Percentiles rank a stretch among this genome's conserved stretches.
These are phyloP conservation scores for Schizothorax lantsangensis DNA, from an alignment of 2,797 vertebrate genomes.

Conservation along the genomic window DNA sequence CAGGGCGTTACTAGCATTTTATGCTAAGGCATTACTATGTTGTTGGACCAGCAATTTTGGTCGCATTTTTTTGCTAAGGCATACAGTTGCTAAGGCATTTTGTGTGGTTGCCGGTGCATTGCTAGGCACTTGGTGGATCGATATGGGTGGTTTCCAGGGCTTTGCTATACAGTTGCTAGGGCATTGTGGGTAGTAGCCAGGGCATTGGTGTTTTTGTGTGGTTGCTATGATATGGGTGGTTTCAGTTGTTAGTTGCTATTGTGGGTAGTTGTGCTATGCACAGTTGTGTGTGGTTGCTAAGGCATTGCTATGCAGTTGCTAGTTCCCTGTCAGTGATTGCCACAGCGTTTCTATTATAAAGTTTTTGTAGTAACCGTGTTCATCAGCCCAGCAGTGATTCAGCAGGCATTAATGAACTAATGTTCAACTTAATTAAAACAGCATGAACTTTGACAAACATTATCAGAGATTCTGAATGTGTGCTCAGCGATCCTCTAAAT, in stretches of 20 bases:
- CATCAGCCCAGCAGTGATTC: neutral
- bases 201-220: no score
- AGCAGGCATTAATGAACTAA: constrained; percentile 5
- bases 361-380: neutral
- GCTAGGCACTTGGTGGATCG: neutral
- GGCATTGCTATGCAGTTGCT: neutral
- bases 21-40: no score
- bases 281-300: neutral
- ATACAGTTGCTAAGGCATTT: neutral
- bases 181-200: neutral
- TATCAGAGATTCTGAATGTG: neutral
- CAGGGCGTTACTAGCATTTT: no score
- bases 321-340: neutral
- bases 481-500: neutral
- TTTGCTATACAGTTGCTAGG: neutral
- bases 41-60: no score
- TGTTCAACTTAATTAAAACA: constrained; percentile 13
- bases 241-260: neutral
- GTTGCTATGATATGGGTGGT: no score
- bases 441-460: constrained; percentile 10
- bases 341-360: neutral
- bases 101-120: neutral
- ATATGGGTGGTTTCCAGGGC: neutral
- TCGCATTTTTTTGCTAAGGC: no score
- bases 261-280: no score